Conservation (phyloP, 2,797 vertebrate genomes). For the Pseudochirops cupreus region DNA sequence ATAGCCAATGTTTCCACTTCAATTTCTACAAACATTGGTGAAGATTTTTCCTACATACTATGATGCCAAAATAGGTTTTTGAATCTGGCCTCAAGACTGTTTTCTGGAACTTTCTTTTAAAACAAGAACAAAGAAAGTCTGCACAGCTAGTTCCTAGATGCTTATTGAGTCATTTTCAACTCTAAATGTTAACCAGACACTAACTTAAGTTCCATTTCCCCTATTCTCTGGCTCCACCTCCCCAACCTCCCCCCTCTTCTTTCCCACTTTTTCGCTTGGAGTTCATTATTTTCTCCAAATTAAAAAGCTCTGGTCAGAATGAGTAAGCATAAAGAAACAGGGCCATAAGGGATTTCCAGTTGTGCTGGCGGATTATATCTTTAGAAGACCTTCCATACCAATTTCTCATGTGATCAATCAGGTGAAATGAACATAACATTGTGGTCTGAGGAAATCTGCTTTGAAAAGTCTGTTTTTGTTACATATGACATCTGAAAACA, state of each 20-base stretch:
- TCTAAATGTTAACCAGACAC: slow-evolving; percentile 73
- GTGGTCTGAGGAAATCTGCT: slow-evolving; percentile 71
- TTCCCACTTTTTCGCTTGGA: slow-evolving; percentile 56
- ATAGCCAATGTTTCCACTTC: slow-evolving; percentile 10
- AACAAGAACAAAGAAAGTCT: slow-evolving; percentile 69
- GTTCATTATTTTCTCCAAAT: slow-evolving; percentile 78
- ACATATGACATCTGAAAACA: background rate
- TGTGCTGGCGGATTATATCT: slow-evolving; percentile 48
- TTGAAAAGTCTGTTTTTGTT: slow-evolving; percentile 69
- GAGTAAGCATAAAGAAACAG: slow-evolving; percentile 59
- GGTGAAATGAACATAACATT: slow-evolving; percentile 66
- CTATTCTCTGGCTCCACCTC: slow-evolving; percentile 7
- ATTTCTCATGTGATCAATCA: slow-evolving; percentile 72
- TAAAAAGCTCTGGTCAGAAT: slow-evolving; percentile 68
- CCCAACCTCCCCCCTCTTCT: background rate
- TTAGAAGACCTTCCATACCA: slow-evolving; percentile 28
- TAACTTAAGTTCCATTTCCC: slow-evolving; percentile 55
- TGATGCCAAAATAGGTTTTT: slow-evolving; percentile 60
- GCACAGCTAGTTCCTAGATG: slow-evolving; percentile 51
- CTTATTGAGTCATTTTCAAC: slow-evolving; percentile 54
- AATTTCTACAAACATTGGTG: slow-evolving; percentile 49
- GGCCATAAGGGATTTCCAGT: slow-evolving; percentile 59
- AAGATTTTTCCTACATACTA: slow-evolving; percentile 18
- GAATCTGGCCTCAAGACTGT: slow-evolving; percentile 37
- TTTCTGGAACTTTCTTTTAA: slow-evolving; percentile 72